Conservation (phyloP, 2,888 invertebrate species). For the Phrixothrix hirtus region DNA sequence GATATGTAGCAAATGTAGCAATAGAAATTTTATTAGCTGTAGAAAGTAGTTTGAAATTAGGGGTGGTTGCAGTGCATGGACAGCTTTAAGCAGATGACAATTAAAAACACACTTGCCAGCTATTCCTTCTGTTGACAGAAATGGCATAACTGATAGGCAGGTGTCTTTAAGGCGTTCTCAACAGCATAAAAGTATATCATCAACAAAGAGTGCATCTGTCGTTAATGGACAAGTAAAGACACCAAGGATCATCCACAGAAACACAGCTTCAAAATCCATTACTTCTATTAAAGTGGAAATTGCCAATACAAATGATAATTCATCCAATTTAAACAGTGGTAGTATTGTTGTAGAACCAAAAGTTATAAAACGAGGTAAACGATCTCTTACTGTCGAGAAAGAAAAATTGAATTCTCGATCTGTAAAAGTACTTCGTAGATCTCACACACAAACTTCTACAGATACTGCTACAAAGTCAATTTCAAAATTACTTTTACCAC, state of each 20-base stretch:
- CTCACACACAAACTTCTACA: conserved; percentile 34
- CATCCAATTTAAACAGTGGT: conserved; percentile 31
- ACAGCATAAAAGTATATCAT: conserved; percentile 40
- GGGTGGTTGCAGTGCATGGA: conserved; percentile 44
- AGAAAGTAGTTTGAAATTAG: conserved; percentile 35
- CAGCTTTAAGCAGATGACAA: conserved; percentile 41
- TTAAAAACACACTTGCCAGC: conserved; percentile 40
- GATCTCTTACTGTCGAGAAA: conserved; percentile 49
- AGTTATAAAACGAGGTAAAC: conserved; percentile 48
- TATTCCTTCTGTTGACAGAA: conserved; percentile 51
- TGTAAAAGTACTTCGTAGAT: conserved; percentile 50
- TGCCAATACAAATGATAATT: conserved; percentile 21
- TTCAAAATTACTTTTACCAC: conserved; percentile 37
- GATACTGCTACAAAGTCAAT: conserved; percentile 27
- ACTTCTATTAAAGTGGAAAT: conserved; percentile 10
- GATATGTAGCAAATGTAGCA: too few species aligned
- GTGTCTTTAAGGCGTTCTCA: conserved; percentile 39
- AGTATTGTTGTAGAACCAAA: conserved; percentile 36
- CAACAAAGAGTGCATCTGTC: conserved; percentile 3
- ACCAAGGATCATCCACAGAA: conserved; percentile 15
- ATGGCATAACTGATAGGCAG: conserved; percentile 42
- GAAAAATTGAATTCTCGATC: conserved; percentile 50
- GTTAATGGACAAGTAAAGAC: conserved; percentile 5
- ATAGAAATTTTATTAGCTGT: conserved; percentile 31
- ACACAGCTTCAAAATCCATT: conserved; percentile 21